Percentiles rank a stretch among this genome's conserved stretches.
Evolutionary conservation across 2,797 vertebrate species (phyloP).

Genomic region (Pseudochromis fuscus): DNA sequence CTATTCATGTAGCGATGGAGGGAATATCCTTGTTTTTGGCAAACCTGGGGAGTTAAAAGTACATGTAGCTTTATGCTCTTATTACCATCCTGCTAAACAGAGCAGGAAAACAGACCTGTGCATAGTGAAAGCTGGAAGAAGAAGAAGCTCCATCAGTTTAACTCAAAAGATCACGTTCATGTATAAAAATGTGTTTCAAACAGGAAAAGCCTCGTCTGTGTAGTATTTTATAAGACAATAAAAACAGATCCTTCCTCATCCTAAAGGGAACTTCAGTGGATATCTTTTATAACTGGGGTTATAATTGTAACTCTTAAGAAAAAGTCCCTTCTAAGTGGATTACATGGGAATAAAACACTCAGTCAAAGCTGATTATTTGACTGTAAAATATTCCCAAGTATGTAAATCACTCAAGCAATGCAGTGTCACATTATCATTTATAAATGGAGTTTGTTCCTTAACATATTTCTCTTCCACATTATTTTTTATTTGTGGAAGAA

Average conservation of each 20-base stretch:
- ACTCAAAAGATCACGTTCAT: not conserved
- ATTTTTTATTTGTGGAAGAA: no score
- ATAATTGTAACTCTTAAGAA: not conserved
- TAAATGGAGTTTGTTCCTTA: not conserved
- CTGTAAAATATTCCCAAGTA: not conserved
- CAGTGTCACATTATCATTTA: not conserved
- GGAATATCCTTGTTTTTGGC: not conserved
- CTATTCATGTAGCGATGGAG: not conserved
- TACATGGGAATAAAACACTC: constrained; percentile 1
- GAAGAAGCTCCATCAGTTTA: no score
- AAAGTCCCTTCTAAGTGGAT: constrained; percentile 2
- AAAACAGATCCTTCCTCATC: no score
- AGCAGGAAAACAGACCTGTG: no score
- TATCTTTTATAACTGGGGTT: not conserved
- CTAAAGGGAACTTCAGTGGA: no score
- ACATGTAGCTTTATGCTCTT: not conserved
- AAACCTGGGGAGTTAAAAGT: not conserved
- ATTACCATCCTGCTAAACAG: not conserved
- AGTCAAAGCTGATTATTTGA: not conserved
- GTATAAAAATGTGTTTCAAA: not conserved
- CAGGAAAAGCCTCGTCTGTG: not conserved
- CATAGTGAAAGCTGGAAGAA: no score
- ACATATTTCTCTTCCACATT: no score
- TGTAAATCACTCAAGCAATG: not conserved
- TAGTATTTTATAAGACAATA: not conserved